phyloP scores from a whole-genome alignment of 2,888 invertebrate species.

The Entomobrya multifasciata region DNA sequence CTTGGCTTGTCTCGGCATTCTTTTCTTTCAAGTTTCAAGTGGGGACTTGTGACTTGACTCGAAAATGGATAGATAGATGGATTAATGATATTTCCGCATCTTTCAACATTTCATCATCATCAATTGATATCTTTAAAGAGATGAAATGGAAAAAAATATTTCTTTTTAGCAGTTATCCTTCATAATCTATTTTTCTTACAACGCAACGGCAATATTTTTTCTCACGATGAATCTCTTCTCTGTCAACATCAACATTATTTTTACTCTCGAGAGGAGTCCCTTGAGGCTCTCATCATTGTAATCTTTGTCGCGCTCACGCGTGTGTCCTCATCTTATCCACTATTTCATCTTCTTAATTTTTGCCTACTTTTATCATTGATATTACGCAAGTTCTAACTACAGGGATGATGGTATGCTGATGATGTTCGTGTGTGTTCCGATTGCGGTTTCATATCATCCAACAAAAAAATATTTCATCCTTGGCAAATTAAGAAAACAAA shows the following conservation, averaged over 20 bases:
- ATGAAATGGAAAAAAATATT: background rate
- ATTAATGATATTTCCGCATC: constrained; percentile 6
- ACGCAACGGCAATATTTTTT: background rate
- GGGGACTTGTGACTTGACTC: background rate
- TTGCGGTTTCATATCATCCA: constrained; percentile 43
- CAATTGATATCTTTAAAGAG: background rate
- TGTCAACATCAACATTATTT: constrained; percentile 19
- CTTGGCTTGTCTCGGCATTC: background rate
- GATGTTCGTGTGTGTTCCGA: constrained; percentile 49
- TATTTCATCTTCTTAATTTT: background rate
- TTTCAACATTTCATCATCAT: constrained; percentile 17
- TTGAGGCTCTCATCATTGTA: background rate
- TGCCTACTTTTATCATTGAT: constrained; percentile 38
- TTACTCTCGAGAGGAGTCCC: background rate
- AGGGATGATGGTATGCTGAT: background rate
- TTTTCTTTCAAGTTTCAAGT: too few relatives aligned
- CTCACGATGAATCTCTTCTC: constrained; percentile 38
- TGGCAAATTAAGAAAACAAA: constrained; percentile 31
- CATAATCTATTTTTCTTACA: background rate
- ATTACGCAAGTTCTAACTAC: constrained; percentile 11
- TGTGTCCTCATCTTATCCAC: background rate
- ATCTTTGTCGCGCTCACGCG: background rate
- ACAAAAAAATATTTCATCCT: constrained; percentile 1
- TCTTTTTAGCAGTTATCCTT: background rate
- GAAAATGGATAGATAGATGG: background rate